phyloP scores from a whole-genome alignment of 2,113 vertebrate species.

The Gulo gulo region DNA sequence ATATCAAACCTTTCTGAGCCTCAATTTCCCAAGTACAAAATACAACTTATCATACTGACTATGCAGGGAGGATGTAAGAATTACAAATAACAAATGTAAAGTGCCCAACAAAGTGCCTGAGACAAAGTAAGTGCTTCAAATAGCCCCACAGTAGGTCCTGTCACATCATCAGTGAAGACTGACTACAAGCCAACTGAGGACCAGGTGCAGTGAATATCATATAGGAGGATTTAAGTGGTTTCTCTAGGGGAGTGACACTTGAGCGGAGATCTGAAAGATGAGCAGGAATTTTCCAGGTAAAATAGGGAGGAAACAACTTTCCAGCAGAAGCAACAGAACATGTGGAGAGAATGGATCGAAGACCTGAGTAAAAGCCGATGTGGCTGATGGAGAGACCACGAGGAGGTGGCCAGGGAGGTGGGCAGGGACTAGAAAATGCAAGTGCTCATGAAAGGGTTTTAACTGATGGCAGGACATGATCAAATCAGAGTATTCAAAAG shows the following conservation, averaged over 20 bases:
- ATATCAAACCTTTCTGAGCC: background rate
- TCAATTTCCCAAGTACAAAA: background rate
- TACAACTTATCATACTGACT: background rate
- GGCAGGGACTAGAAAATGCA: background rate
- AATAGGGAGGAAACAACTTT: background rate
- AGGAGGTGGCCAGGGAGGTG: background rate
- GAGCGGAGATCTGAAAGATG: background rate
- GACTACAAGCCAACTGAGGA: background rate
- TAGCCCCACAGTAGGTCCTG: background rate
- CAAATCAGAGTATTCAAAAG: background rate
- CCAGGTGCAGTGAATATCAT: no score
- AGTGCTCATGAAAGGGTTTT: background rate
- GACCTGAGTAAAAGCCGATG: background rate
- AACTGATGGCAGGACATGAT: background rate
- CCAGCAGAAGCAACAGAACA: background rate
- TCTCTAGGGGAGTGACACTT: background rate
- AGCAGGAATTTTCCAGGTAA: background rate
- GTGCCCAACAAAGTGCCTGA: background rate
- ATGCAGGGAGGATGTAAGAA: background rate
- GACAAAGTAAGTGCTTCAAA: background rate
- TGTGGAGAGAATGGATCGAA: background rate
- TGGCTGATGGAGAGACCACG: background rate
- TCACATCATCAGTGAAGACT: accelerated
- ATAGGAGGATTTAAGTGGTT: no score
- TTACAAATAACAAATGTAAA: background rate